Base-by-base conservation (phyloP, 2,888 invertebrate genomes). In the Drosophila phalerata region DNA sequence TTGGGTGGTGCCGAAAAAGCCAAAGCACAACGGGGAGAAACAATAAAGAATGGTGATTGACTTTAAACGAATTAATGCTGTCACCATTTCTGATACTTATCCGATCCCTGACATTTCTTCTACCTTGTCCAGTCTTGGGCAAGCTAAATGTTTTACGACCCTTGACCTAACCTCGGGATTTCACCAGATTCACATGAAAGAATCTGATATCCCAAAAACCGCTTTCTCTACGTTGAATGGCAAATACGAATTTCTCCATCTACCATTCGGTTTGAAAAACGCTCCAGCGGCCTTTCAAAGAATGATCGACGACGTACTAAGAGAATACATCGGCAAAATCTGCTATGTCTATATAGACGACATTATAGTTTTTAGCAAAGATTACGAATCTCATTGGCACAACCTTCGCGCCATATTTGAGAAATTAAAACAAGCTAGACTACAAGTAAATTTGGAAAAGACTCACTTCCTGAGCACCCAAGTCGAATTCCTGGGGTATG, bases 1-100 rank as follows among this genome's bases (percentile, higher is more conserved):
- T 25, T 86, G 86, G 74, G 49, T 81, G 5, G 73, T 80, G 1
- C 74, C 73, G 0, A 81, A 81, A 49, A 84, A 81, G 56, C 63
- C 63, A 2, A 73, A 79, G 17, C 63, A 69, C 2, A 48, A 61
- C 10, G 75, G 70, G 0, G 63, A 74, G 25, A 78, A 71, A 37
- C 77, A 75, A 30, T 77, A 69, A 17, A 37, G 79, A n/a, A 58
- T 80, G 56, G 75, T 73, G 2, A 68, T 73, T 8, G 81, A 79
- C 22, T 81, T 56, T 6, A 80, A 80, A n/a, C 58, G 69, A 19
- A 28, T 77, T 15, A 79, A 81, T 38, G 45, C 76, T 3, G 69
- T 79, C 2, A 85, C 73, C 0, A 65, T 72, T 5, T 63, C 68
- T 0, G 77, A 77, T 17, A 72, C 69, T 5, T 76, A 82, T 17